Evolutionary conservation across 1,140 invertebrate species (phyloP).

Genomic region (Bursaphelenchus mucronatus): DNA sequence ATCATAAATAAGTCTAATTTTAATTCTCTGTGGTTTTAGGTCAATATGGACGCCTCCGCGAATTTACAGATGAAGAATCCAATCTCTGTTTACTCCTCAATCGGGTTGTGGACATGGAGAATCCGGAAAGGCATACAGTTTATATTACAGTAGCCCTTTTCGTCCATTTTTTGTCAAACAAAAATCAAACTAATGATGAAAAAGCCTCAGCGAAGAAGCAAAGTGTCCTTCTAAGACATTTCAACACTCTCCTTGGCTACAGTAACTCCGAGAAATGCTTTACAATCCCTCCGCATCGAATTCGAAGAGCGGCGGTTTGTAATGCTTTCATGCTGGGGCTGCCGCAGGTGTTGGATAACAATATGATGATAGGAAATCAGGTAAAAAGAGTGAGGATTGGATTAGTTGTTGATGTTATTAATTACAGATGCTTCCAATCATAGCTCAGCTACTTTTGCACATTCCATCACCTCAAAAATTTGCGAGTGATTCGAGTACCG

Average conservation of each 20-base stretch:
- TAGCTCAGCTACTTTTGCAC: slow-evolving; percentile 80
- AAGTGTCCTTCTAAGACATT: slow-evolving; percentile 74
- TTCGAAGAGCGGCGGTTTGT: slow-evolving; percentile 84
- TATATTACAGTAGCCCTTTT: slow-evolving; percentile 89
- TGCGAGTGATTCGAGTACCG: slow-evolving; percentile 65
- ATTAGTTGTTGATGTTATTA: slow-evolving; percentile 70
- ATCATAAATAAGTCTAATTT: no score
- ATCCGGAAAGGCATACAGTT: slow-evolving; percentile 88
- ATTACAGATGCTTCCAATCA: slow-evolving; percentile 73
- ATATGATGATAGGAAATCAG: slow-evolving; percentile 72
- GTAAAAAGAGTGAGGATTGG: slow-evolving; percentile 76
- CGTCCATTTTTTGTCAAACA: slow-evolving; percentile 72
- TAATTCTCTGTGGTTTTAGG: slow-evolving; percentile 12
- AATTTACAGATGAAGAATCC: slow-evolving; percentile 66
- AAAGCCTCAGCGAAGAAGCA: slow-evolving; percentile 71
- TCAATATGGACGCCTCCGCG: slow-evolving; percentile 58
- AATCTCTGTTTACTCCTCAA: slow-evolving; percentile 66
- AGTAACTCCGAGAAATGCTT: slow-evolving; percentile 83
- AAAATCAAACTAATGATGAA: slow-evolving; percentile 67
- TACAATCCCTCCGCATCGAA: slow-evolving; percentile 77
- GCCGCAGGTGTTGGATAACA: slow-evolving; percentile 66
- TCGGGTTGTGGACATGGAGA: slow-evolving; percentile 81
- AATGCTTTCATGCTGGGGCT: slow-evolving; percentile 88
- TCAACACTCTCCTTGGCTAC: slow-evolving; percentile 87
- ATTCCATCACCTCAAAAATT: slow-evolving; percentile 72